phyloP scores from a whole-genome alignment of 2,797 vertebrate genomes.

The Dendrocincla fuliginosa region DNA sequence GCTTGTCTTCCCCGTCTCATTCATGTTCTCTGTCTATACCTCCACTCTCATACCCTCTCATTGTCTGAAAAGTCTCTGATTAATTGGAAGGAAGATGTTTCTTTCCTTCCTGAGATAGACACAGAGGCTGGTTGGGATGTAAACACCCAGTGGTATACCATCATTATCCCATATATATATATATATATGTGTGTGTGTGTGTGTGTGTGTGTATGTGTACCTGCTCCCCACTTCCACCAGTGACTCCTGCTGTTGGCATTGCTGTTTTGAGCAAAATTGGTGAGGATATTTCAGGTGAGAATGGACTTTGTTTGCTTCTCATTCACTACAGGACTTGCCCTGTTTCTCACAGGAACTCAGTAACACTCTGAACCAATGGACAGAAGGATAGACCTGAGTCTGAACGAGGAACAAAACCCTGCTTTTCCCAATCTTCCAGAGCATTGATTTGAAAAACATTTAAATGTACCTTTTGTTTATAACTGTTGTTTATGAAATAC shows the following conservation, averaged over 20 bases:
- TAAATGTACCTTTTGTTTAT: not conserved
- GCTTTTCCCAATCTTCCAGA: not conserved
- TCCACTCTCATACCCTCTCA: not conserved
- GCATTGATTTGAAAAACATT: not conserved
- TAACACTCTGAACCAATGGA: not conserved
- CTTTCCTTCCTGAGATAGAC: not conserved
- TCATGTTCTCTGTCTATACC: not conserved
- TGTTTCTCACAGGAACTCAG: not conserved
- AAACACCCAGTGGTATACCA: not conserved
- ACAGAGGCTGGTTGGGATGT: not conserved
- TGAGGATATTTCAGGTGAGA: not conserved
- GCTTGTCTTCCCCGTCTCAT: not conserved
- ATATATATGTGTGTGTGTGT: fast-evolving
- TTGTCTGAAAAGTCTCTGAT: not conserved
- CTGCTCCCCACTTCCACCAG: not conserved
- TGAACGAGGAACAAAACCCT: not conserved
- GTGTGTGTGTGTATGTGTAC: fast-evolving
- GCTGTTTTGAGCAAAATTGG: not conserved
- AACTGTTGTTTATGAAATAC: not conserved
- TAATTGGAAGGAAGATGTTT: not conserved
- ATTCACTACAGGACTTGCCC: not conserved
- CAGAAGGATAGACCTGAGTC: not conserved
- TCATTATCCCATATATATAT: fast-evolving
- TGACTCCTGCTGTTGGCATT: not conserved
- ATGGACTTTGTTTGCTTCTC: not conserved